Percentiles rank a stretch among this genome's conserved stretches.
Conservation (phyloP, 2,888 invertebrate genomes). For the Platycheirus albimanus region DNA sequence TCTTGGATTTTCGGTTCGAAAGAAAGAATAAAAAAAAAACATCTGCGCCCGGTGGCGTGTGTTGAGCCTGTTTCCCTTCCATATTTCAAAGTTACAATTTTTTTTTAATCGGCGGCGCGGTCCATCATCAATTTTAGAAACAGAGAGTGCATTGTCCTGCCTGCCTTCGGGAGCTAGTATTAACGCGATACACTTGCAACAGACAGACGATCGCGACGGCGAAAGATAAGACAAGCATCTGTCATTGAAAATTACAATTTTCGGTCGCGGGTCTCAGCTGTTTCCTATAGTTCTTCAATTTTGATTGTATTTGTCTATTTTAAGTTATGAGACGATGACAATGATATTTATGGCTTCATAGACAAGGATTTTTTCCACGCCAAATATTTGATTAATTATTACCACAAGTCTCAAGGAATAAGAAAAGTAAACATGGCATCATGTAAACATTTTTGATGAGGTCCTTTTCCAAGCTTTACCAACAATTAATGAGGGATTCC, state of each 20-base stretch:
- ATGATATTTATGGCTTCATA: not conserved
- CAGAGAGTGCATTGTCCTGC: constrained; percentile 66
- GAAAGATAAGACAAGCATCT: constrained; percentile 10
- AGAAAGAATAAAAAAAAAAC: constrained; percentile 39
- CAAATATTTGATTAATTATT: constrained; percentile 49
- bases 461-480: not conserved
- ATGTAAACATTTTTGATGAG: constrained; percentile 8
- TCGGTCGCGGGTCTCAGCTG: not conserved
- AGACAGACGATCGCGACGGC: too few relatives aligned
- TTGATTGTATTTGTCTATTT: too few relatives aligned
- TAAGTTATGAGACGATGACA: too few relatives aligned
- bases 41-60: constrained; percentile 68
- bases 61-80: constrained; percentile 43
- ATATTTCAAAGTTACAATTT: constrained; percentile 24
- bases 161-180: constrained; percentile 32
- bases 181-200: constrained; percentile 50
- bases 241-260: constrained; percentile 2
- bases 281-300: too few relatives aligned
- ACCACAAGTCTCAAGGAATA: constrained; percentile 4
- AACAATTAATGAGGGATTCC: constrained; percentile 8
- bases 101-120: constrained; percentile 23
- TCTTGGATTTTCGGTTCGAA: constrained; percentile 41
- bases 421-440: constrained; percentile 1
- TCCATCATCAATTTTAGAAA: constrained; percentile 39
- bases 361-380: constrained; percentile 1